Base-by-base conservation (phyloP, 2,113 vertebrate species). In the Perca schrenkii region DNA sequence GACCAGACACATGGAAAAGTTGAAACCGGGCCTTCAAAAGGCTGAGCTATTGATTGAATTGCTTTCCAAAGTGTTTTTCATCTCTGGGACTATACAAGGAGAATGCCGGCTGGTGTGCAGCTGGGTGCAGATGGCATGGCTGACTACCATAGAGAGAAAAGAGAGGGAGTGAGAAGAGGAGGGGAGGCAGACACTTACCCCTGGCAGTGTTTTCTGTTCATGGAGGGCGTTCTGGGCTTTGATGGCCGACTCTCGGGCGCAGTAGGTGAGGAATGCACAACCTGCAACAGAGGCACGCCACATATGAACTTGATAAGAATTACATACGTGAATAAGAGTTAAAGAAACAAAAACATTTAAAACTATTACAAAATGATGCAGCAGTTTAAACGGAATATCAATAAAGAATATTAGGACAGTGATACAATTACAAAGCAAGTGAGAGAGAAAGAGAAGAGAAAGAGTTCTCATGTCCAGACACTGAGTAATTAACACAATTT, bases 211-310 rank as follows among this genome's bases (percentile, higher is more conserved):
- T 95, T 99, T 99, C 96, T 99, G 98, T 64, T 99, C 98, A 25
- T 99, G 98, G 89, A 99, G 96, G 1, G 98, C 98, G 4, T 97
- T 99, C 96, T 99, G 98, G 89, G 98, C 98, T 95, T 99, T 99
- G 96, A 99, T 98, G 94, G 98, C 98, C 6, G 98, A 99, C 89
- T 99, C 98, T 79, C 98, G 94, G 95, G 98, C 98, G 77, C 98
- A 99, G 95, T 99, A 99, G 3, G 98, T 99, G 90, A 99, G 97
- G 93, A 99, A 99, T 0, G 98, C 98, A 86, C 98, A 99, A 90
- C 98, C 98, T 99, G 94, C 15, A 89, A 94, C 47, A 95, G 71
- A 94, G 66, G 4, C 2, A 64, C 13, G 68, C 1, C 31, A 82
- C 28, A 79, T 56, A 66, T 21, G 31, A 77, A 17, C 11, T 2